Evolutionary conservation across 2,113 vertebrate species (phyloP), one percentile per base, ranked within the genome.

Genomic region (Fregetta grallaria): DNA sequence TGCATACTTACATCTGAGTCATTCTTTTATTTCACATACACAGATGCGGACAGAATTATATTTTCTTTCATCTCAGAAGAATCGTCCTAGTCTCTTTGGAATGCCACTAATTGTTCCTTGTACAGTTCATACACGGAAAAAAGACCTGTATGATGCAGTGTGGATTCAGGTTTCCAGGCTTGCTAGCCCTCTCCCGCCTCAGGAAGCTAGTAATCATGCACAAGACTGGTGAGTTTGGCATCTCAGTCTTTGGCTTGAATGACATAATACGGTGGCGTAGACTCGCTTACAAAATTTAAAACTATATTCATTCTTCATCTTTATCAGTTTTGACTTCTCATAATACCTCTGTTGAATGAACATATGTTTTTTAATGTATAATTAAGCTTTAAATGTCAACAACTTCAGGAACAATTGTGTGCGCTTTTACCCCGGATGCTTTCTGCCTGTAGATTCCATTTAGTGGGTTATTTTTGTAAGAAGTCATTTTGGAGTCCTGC

Each of bases 61-160:
- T 96, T 99, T 99, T 96, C 98, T 99, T 71, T 99, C 99, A 1
- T 99, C 99, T 81, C 99, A 99, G 98, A 99, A 99, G 98, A 99
- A 99, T 85, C 98, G 99, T 3, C 99, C 99, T 44, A 99, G 99
- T 93, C 98, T 99, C 93, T 99, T 99, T 85, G 99, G 99, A 29
- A 99, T 99, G 99, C 99, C 99, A 0, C 97, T 99, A 7, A 99
- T 99, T 42, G 99, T 99, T 18, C 99, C 99, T 18, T 99, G 99
- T 88, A 99, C 99, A 0, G 98, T 99, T 55, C 98, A 99, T 95
- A 99, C 99, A 6, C 98, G 99, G 83, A 99, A 99, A 86, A 99
- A 98, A 94, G 99, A 99, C 93, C 97, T 99, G 32, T 99, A 99
- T 15, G 99, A 99, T 49, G 98, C 99, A 0, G 99, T 99, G 55